Conservation (phyloP, 2,797 vertebrate species). For the Poecilia gillii region DNA sequence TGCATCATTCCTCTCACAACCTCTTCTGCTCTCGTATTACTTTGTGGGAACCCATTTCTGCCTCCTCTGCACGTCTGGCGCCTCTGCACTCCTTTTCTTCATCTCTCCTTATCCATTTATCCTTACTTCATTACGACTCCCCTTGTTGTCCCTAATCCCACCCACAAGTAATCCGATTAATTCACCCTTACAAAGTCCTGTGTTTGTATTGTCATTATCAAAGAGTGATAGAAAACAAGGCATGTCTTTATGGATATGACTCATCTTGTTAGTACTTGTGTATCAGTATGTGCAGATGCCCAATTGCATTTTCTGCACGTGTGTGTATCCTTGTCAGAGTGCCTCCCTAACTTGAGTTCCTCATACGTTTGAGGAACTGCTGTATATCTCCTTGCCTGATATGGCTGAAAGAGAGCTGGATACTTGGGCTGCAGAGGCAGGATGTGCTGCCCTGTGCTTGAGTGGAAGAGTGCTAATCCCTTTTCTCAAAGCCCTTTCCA, state of each 20-base stretch:
- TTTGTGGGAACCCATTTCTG: constrained; percentile 64
- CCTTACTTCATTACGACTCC: constrained; percentile 49
- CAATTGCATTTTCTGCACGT: constrained; percentile 13
- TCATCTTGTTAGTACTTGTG: background rate
- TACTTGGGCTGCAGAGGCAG: constrained; percentile 56
- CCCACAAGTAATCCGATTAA: constrained; percentile 62
- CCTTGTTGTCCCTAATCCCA: constrained; percentile 58
- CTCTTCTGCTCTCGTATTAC: constrained; percentile 62
- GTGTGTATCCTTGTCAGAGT: constrained; percentile 8
- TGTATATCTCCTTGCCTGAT: constrained; percentile 65
- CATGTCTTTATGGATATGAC: constrained; percentile 1
- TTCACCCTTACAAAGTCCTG: constrained; percentile 47
- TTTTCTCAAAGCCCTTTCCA: constrained; percentile 57
- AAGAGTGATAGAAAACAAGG: constrained; percentile 1
- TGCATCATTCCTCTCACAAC: constrained; percentile 72
- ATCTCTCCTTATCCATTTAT: constrained; percentile 46
- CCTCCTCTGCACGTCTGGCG: constrained; percentile 56
- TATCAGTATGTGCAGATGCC: constrained; percentile 1
- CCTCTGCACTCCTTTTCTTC: constrained; percentile 44
- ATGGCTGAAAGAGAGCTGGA: constrained; percentile 57
- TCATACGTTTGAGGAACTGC: constrained; percentile 30
- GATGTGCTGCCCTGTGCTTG: constrained; percentile 65
- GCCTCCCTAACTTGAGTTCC: constrained; percentile 25
- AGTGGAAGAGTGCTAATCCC: constrained; percentile 75
- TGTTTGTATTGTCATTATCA: constrained; percentile 55